Evolutionary conservation across 2,888 invertebrate genomes (phyloP).

Genomic region (Nomada flava): DNA sequence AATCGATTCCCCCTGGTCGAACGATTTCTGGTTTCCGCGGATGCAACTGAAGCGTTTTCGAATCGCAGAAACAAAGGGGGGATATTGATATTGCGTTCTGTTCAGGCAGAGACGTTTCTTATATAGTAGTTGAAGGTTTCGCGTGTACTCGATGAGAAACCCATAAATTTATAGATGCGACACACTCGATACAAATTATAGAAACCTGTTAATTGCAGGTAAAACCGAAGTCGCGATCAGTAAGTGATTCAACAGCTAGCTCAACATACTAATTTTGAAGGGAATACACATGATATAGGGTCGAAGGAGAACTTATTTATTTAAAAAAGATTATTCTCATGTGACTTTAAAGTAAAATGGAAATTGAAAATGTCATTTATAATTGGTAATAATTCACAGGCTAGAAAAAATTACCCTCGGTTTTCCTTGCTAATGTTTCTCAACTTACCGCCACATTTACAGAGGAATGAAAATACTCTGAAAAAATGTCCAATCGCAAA

Average conservation of each 20-base stretch:
- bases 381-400: not conserved
- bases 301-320: too few relatives aligned
- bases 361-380: not conserved
- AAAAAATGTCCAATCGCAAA: not conserved
- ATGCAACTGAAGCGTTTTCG: not conserved
- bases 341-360: too few relatives aligned
- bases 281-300: too few relatives aligned
- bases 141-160: too few relatives aligned
- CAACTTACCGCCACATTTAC: not conserved
- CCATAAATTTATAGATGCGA: too few relatives aligned
- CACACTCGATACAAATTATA: too few relatives aligned
- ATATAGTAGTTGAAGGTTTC: not conserved
- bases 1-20: not conserved
- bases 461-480: not conserved
- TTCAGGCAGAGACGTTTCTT: not conserved
- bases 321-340: too few relatives aligned
- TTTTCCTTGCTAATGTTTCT: not conserved
- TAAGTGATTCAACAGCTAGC: too few relatives aligned
- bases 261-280: too few relatives aligned
- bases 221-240: too few relatives aligned
- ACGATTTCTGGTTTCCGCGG: not conserved
- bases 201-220: too few relatives aligned
- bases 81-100: not conserved
- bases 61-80: not conserved
- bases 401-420: not conserved